phyloP scores from a whole-genome alignment of 2,888 invertebrate species.

The Ophonus ardosiacus region DNA sequence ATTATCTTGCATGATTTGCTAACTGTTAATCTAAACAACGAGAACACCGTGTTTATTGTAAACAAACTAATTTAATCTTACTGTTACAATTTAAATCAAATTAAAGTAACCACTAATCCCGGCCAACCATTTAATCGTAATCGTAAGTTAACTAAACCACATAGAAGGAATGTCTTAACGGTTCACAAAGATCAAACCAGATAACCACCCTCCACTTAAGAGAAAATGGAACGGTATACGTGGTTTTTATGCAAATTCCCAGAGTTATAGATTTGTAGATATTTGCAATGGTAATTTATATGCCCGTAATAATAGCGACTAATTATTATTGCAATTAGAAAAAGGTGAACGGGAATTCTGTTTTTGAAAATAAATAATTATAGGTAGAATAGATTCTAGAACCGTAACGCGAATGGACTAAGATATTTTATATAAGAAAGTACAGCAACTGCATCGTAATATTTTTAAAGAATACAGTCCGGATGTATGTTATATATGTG shows the following conservation, averaged over 20 bases:
- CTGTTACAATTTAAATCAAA: not conserved
- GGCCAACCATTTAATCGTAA: not conserved
- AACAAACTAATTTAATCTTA: not conserved
- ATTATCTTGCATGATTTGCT: too few species aligned
- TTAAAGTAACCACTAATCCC: not conserved
- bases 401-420: too few species aligned
- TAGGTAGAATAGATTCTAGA: not conserved
- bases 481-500: too few species aligned
- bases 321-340: conserved; percentile 8
- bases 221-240: conserved; percentile 41
- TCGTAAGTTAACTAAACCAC: not conserved
- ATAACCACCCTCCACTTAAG: conserved; percentile 48
- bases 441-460: too few species aligned
- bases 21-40: too few species aligned
- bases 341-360: conserved; percentile 9
- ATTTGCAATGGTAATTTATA: conserved; percentile 29
- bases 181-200: conserved; percentile 12
- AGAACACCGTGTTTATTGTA: not conserved
- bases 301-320: conserved; percentile 3
- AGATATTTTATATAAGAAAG: too few species aligned
- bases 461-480: too few species aligned
- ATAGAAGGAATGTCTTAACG: not conserved
- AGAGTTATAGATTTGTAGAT: conserved; percentile 22
- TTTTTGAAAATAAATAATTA: conserved; percentile 24
- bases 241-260: conserved; percentile 31